Evolutionary conservation across 2,113 vertebrate genomes (phyloP).

Genomic region (Pelodiscus sinensis): DNA sequence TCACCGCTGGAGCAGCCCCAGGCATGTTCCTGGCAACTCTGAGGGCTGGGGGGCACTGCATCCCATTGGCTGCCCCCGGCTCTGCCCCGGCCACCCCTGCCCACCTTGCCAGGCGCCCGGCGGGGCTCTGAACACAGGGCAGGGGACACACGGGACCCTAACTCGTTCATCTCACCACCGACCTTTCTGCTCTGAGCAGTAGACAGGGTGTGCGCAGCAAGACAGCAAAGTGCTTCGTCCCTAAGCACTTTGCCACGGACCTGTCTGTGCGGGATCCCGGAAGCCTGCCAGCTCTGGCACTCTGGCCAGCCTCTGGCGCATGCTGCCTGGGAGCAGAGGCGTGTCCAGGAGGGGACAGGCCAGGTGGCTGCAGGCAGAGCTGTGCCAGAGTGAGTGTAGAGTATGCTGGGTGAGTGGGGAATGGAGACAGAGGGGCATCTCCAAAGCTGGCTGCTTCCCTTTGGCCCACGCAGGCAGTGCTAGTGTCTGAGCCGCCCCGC

Average conservation of each 20-base stretch:
- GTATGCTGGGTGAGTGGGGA: background rate
- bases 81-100: no score
- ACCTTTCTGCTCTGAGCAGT: background rate
- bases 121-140: no score
- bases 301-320: background rate
- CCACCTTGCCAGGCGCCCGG: no score
- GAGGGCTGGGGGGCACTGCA: no score
- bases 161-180: rapidly evolving
- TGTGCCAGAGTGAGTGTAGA: no score
- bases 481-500: background rate
- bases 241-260: background rate
- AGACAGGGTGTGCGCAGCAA: background rate
- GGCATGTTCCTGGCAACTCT: no score
- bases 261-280: background rate
- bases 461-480: background rate
- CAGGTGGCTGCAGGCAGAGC: no score
- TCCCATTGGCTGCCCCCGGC: no score
- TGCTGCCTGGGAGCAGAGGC: background rate
- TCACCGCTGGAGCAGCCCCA: no score
- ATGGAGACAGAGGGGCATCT: background rate
- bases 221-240: background rate
- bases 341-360: background rate
- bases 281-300: background rate
- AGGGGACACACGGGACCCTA: background rate
- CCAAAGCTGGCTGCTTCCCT: background rate